These are phyloP conservation scores for Sterrhoptilus dennistouni DNA, from an alignment of 2,113 vertebrate genomes.

Conservation along the genomic window DNA sequence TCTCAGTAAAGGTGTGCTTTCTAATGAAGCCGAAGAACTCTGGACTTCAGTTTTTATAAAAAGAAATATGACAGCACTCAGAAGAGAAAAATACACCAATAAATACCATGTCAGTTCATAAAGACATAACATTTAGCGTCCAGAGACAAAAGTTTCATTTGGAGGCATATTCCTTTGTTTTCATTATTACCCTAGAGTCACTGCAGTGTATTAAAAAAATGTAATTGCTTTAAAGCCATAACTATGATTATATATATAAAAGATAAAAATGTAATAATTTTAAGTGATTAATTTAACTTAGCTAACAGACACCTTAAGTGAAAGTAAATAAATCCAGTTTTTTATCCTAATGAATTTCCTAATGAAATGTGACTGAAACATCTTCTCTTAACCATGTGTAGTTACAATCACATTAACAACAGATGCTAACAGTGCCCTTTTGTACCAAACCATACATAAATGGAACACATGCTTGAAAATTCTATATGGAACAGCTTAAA, in stretches of 20 bases:
- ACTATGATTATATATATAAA: neutral
- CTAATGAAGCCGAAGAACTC: slow-evolving; percentile 46
- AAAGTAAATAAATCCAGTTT: neutral
- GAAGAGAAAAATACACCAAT: slow-evolving; percentile 56
- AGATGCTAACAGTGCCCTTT: neutral
- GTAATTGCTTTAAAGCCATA: neutral
- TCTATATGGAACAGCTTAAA: neutral
- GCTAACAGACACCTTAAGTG: neutral
- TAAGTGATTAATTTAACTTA: neutral
- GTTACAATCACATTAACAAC: neutral
- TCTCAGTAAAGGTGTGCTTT: slow-evolving; percentile 76
- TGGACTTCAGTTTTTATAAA: slow-evolving; percentile 86
- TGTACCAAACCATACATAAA: neutral
- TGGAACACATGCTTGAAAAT: neutral
- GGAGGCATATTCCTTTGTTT: neutral
- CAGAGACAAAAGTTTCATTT: neutral
- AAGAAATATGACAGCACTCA: slow-evolving; percentile 88
- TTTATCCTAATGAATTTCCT: neutral
- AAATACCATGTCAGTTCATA: neutral
- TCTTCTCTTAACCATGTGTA: neutral
- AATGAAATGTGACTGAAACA: neutral
- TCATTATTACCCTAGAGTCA: neutral
- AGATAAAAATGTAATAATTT: neutral
- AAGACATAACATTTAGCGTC: neutral
- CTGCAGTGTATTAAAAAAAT: neutral